phyloP scores from a whole-genome alignment of 2,888 invertebrate genomes.

The Selenia dentaria region DNA sequence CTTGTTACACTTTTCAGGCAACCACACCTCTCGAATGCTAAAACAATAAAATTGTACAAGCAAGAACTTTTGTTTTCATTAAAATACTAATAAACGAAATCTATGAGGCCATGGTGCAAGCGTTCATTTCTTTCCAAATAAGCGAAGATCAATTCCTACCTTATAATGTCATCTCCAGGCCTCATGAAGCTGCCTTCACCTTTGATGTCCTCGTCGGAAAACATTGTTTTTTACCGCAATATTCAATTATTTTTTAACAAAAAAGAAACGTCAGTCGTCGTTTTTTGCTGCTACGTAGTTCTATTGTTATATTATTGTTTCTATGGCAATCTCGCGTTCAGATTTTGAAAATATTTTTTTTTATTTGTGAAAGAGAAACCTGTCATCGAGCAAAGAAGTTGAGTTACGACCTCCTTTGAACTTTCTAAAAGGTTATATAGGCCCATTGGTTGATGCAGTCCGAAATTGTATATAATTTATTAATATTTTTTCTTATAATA shows the following conservation, averaged over 20 bases:
- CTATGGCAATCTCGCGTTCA: slow-evolving; percentile 51
- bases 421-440: slow-evolving; percentile 29
- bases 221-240: slow-evolving; percentile 77
- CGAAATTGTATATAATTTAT: too few relatives aligned
- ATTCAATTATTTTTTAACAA: slow-evolving; percentile 75
- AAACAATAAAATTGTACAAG: slow-evolving; percentile 41
- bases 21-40: slow-evolving; percentile 74
- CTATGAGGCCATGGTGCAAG: slow-evolving; percentile 52
- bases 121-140: slow-evolving; percentile 40
- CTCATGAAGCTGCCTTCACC: slow-evolving; percentile 68
- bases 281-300: slow-evolving; percentile 52
- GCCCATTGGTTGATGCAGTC: too few relatives aligned
- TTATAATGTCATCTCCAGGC: slow-evolving; percentile 76
- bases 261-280: slow-evolving; percentile 64
- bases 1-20: slow-evolving; percentile 72
- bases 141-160: slow-evolving; percentile 57
- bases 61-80: slow-evolving; percentile 38
- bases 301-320: slow-evolving; percentile 66
- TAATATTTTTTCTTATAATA: too few relatives aligned
- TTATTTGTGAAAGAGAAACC: slow-evolving; percentile 16
- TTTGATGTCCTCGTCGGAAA: slow-evolving; percentile 81
- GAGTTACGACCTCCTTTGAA: slow-evolving; percentile 54
- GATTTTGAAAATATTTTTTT: slow-evolving; percentile 50
- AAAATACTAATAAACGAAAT: slow-evolving; percentile 49
- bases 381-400: slow-evolving; percentile 8